Conservation (phyloP, 2,797 vertebrate genomes). For the Platyrinchus mystaceus region DNA sequence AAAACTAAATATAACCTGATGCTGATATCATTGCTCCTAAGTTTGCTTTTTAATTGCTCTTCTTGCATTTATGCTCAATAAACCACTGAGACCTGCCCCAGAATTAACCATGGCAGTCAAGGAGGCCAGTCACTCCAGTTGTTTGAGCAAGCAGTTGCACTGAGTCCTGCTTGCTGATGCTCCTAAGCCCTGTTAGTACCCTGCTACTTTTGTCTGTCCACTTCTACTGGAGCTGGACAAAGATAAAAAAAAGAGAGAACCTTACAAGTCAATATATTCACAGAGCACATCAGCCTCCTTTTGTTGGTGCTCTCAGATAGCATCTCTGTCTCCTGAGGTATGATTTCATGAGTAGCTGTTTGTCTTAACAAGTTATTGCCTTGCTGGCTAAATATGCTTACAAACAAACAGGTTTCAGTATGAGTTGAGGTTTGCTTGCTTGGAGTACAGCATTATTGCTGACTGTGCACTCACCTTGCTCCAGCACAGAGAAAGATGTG, state of each 20-base stretch:
- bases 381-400: background rate
- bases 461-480: fast-evolving
- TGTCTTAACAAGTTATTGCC: background rate
- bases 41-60: background rate
- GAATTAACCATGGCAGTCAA: background rate
- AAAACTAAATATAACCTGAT: conserved; percentile 22
- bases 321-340: background rate
- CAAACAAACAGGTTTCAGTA: background rate
- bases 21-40: background rate
- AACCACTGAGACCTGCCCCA: background rate
- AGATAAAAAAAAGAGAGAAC: background rate
- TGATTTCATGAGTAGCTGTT: background rate
- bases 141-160: background rate
- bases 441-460: fast-evolving
- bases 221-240: background rate
- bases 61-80: background rate
- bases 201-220: background rate
- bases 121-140: background rate
- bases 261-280: fast-evolving
- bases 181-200: background rate
- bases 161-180: background rate
- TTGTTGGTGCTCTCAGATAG: background rate
- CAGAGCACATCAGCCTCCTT: background rate
- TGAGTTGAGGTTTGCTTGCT: background rate
- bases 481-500: background rate